A percentile compares a stretch with the other conserved stretches of the same genome.
phyloP scores from a whole-genome alignment of 1,140 invertebrate species.

The Heterodera carotae region DNA sequence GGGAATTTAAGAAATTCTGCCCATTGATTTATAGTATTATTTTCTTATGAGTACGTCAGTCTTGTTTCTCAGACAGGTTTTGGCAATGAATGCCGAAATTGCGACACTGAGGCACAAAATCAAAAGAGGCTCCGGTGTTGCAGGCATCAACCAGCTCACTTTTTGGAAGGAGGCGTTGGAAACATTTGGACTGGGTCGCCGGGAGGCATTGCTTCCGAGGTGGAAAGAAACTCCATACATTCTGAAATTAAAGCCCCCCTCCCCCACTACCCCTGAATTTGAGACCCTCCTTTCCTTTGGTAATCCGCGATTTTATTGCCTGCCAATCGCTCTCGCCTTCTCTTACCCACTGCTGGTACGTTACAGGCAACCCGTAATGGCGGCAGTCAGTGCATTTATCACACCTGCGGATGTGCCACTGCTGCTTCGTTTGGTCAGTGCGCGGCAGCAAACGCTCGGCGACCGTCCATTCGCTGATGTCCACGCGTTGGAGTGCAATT shows the following conservation, averaged over 20 bases:
- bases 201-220: slow-evolving; percentile 45
- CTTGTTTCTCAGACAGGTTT: slow-evolving; percentile 36
- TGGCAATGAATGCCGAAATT: slow-evolving; percentile 55
- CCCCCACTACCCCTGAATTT: slow-evolving; percentile 3
- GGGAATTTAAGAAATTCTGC: neutral
- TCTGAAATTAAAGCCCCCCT: too few relatives aligned
- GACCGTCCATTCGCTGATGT: slow-evolving; percentile 50
- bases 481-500: slow-evolving; percentile 39
- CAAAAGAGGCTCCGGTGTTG: slow-evolving; percentile 45
- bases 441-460: slow-evolving; percentile 51
- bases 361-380: slow-evolving; percentile 50
- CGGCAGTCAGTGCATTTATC: slow-evolving; percentile 38
- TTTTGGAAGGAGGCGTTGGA: slow-evolving; percentile 56
- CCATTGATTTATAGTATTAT: too few relatives aligned
- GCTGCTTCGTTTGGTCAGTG: slow-evolving; percentile 45
- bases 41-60: neutral
- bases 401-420: slow-evolving; percentile 28
- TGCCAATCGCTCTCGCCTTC: too few relatives aligned
- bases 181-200: slow-evolving; percentile 29
- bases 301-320: too few relatives aligned
- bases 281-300: neutral
- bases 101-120: slow-evolving; percentile 51
- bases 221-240: neutral
- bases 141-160: slow-evolving; percentile 51
- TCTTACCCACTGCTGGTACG: too few relatives aligned